Percentiles rank a stretch among this genome's conserved stretches.
Evolutionary conservation across 2,113 vertebrate genomes (phyloP).

Genomic region (Proteles cristata): DNA sequence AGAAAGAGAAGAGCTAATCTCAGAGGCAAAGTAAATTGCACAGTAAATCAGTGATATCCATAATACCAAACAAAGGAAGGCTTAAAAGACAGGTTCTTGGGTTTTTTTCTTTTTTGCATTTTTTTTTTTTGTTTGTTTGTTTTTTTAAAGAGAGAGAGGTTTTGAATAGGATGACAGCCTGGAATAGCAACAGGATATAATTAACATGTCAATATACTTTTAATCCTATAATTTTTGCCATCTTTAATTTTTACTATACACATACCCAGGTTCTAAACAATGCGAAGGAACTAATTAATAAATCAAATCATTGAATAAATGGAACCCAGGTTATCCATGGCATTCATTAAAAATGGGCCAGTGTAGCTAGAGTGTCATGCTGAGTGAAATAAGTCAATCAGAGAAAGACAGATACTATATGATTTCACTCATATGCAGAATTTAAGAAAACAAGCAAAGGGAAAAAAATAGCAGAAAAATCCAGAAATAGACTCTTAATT

Average conservation of each 20-base stretch:
- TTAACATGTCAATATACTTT: conserved; percentile 12
- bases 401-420: background rate
- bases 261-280: conserved; percentile 26
- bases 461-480: background rate
- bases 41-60: background rate
- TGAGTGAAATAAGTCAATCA: background rate
- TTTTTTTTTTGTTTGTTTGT: background rate
- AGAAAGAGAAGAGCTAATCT: conserved; percentile 63
- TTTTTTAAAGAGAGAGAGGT: background rate
- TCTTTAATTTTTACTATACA: conserved; percentile 27
- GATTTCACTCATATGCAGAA: background rate
- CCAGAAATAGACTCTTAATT: background rate
- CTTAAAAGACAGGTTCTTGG: conserved; percentile 38
- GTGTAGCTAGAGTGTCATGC: background rate
- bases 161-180: background rate
- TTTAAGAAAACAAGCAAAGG: background rate
- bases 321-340: conserved; percentile 26
- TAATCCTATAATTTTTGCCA: conserved; percentile 12
- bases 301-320: conserved; percentile 46
- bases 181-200: background rate
- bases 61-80: conserved; percentile 41
- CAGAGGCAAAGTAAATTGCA: conserved; percentile 42
- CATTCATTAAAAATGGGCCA: conserved; percentile 17
- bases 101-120: too few species aligned
- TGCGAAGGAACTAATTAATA: conserved; percentile 50